Conservation (phyloP, 2,113 vertebrate genomes). For the Actenoides hombroni region DNA sequence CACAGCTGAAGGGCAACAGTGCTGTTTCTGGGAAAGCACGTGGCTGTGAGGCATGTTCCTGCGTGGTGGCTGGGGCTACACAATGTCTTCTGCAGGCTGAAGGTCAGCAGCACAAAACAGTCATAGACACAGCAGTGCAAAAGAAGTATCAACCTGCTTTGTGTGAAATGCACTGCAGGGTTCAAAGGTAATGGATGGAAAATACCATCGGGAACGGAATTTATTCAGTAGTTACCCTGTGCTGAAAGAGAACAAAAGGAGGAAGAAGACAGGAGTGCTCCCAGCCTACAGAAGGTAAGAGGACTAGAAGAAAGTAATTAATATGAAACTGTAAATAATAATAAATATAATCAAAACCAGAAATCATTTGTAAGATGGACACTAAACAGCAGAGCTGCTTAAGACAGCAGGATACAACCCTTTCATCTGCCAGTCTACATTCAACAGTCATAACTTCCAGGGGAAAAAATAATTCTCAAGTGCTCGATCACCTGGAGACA, state of each 20-base stretch:
- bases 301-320: neutral
- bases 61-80: accelerated
- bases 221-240: neutral
- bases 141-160: neutral
- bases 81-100: neutral
- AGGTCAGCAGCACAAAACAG: neutral
- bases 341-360: neutral
- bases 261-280: neutral
- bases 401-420: neutral
- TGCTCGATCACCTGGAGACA: neutral
- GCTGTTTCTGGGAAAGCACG: neutral
- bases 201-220: neutral
- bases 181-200: neutral
- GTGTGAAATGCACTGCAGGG: neutral
- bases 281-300: neutral
- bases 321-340: neutral
- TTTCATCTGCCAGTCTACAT: neutral
- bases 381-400: neutral
- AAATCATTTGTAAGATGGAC: neutral
- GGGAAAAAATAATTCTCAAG: neutral
- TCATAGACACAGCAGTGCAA: neutral
- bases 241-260: neutral
- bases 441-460: neutral
- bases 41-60: neutral
- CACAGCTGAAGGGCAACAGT: neutral